Evolutionary conservation across 1,140 invertebrate genomes (phyloP).

Genomic region (Drosophila watanabei): DNA sequence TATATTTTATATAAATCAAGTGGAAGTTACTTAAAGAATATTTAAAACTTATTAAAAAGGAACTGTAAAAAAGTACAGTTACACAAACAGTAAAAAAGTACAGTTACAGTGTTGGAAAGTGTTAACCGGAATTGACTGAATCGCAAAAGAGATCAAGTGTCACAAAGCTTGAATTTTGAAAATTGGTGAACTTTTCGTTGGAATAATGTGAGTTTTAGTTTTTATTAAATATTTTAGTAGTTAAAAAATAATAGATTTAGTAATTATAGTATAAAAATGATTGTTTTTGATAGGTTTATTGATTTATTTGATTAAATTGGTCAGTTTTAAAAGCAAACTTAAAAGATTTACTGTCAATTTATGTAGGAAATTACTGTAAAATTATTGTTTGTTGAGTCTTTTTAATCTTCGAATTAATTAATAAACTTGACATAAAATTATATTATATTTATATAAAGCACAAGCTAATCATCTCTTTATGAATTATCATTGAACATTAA

Average conservation of each 20-base stretch:
- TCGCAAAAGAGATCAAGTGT: slow-evolving; percentile 8
- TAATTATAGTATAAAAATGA: background rate
- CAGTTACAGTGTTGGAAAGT: slow-evolving; percentile 39
- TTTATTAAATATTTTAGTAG: too few relatives aligned
- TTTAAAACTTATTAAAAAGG: slow-evolving; percentile 1
- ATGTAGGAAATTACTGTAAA: too few relatives aligned
- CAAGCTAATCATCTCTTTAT: background rate
- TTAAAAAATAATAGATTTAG: background rate
- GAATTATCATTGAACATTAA: background rate
- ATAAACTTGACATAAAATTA: background rate
- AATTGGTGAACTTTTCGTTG: too few relatives aligned
- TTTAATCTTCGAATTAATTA: background rate
- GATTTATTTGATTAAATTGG: too few relatives aligned
- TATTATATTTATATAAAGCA: background rate
- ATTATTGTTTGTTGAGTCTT: background rate
- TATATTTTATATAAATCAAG: slow-evolving; percentile 6
- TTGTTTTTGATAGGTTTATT: too few relatives aligned
- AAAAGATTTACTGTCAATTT: too few relatives aligned
- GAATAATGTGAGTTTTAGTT: too few relatives aligned
- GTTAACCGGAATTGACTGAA: background rate
- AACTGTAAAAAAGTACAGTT: slow-evolving; percentile 36
- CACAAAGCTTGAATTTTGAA: slow-evolving; percentile 4
- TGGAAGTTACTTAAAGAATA: slow-evolving; percentile 1
- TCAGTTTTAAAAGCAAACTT: too few relatives aligned
- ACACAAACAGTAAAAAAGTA: slow-evolving; percentile 41